Percentiles rank a stretch among this genome's conserved stretches.
These are phyloP conservation scores for Paramormyrops hopkinsi DNA, from an alignment of 2,797 vertebrate genomes.

Conservation along the genomic window DNA sequence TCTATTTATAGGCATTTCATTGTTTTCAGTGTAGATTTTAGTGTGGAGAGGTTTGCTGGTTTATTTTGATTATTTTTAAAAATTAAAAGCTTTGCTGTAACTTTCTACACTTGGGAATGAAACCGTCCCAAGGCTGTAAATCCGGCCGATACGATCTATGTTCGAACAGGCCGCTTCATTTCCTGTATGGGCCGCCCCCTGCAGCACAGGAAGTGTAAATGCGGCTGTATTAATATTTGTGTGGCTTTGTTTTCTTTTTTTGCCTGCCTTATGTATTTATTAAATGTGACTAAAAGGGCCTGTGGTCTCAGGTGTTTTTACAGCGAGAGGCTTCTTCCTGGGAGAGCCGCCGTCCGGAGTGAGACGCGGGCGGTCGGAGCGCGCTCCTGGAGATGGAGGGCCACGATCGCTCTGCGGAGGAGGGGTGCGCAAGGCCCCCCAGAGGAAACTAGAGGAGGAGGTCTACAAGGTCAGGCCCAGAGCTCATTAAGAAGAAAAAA, in stretches of 20 bases:
- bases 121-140: background rate
- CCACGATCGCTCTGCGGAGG: background rate
- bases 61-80: background rate
- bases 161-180: background rate
- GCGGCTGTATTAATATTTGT: background rate
- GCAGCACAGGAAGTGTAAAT: background rate
- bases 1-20: slow-evolving; percentile 46
- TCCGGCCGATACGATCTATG: background rate
- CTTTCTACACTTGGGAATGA: background rate
- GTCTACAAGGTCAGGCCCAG: slow-evolving; percentile 52
- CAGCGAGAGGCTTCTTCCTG: background rate
- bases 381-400: background rate
- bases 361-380: background rate
- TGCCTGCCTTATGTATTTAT: background rate
- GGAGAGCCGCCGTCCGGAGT: background rate
- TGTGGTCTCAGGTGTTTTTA: background rate
- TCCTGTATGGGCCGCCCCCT: background rate
- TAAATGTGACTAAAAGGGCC: background rate
- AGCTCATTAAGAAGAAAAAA: slow-evolving; percentile 47
- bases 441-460: slow-evolving; percentile 22
- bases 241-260: background rate
- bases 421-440: slow-evolving; percentile 34
- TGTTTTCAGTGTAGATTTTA: slow-evolving; percentile 28
- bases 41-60: background rate
- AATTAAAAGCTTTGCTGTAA: background rate